Conservation (phyloP, 2,888 invertebrate genomes). For the Cynaeus angustus region DNA sequence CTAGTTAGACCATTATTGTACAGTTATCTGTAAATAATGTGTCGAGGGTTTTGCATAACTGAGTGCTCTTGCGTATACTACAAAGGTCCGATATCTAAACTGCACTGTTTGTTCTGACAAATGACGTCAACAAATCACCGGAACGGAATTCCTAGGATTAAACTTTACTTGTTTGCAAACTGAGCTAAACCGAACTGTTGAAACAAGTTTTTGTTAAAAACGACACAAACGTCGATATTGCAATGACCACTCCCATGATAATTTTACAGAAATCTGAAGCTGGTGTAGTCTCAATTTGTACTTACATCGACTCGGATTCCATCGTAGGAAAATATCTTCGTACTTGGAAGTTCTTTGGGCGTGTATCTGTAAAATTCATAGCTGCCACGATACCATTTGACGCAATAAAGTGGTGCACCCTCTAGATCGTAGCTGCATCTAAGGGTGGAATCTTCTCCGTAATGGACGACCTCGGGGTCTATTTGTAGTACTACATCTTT, state of each 20-base stretch:
- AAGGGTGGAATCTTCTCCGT: conserved; percentile 81
- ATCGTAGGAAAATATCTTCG: conserved; percentile 82
- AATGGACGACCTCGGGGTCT: conserved; percentile 80
- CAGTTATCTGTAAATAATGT: conserved; percentile 29
- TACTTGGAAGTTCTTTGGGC: conserved; percentile 82
- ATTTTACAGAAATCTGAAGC: no score
- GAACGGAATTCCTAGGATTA: conserved; percentile 2
- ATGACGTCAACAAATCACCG: conserved; percentile 14
- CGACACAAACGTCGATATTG: no score
- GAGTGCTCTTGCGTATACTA: conserved; percentile 24
- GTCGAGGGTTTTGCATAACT: conserved; percentile 23
- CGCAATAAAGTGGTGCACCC: conserved; percentile 84
- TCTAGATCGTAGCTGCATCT: conserved; percentile 86
- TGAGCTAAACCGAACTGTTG: neutral
- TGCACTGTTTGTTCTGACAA: conserved; percentile 14
- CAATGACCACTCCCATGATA: no score
- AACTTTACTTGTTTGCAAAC: neutral
- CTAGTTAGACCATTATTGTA: conserved; percentile 29
- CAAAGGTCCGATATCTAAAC: conserved; percentile 15
- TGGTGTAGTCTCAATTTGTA: no score
- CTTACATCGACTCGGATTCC: conserved; percentile 89
- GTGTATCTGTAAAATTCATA: conserved; percentile 89
- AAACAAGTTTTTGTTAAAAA: no score
- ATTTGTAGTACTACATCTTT: conserved; percentile 82
- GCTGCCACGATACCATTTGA: conserved; percentile 90